A percentile compares a stretch with the other conserved stretches of the same genome.
Conservation (phyloP, 37 sponge, comb jelly and placozoan species). For the Axinella damicornis region DNA sequence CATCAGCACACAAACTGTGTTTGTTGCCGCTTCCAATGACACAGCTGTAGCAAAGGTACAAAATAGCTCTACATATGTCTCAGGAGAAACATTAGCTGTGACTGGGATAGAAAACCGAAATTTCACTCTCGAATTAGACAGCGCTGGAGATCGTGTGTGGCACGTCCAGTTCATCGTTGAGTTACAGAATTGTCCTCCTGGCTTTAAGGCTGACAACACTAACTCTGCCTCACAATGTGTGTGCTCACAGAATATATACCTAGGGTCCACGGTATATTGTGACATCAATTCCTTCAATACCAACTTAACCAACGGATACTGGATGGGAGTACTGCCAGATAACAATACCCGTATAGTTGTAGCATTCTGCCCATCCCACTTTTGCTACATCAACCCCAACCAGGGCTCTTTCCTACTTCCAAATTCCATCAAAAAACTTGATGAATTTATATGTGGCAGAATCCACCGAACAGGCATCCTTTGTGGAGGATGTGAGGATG, state of each 20-base stretch:
- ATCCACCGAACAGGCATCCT: background rate
- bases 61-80: background rate
- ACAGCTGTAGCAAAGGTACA: background rate
- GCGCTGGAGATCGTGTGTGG: slow-evolving; percentile 15
- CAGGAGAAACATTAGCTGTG: background rate
- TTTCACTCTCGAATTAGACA: background rate
- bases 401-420: background rate
- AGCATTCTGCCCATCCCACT: slow-evolving; percentile 18
- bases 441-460: background rate
- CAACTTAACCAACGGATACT: slow-evolving; percentile 5
- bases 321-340: slow-evolving; percentile 31
- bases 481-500: background rate
- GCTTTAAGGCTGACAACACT: background rate
- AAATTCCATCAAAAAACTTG: background rate
- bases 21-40: background rate
- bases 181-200: slow-evolving; percentile 35
- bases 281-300: too few species aligned
- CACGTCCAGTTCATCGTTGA: slow-evolving; percentile 6
- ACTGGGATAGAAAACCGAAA: background rate
- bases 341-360: too few species aligned
- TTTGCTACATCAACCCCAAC: background rate
- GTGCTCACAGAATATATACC: slow-evolving; percentile 22
- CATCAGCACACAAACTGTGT: background rate
- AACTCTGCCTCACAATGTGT: background rate
- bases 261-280: too few species aligned